Conservation (phyloP, 2,888 invertebrate species). For the Standfussiana lucernea region DNA sequence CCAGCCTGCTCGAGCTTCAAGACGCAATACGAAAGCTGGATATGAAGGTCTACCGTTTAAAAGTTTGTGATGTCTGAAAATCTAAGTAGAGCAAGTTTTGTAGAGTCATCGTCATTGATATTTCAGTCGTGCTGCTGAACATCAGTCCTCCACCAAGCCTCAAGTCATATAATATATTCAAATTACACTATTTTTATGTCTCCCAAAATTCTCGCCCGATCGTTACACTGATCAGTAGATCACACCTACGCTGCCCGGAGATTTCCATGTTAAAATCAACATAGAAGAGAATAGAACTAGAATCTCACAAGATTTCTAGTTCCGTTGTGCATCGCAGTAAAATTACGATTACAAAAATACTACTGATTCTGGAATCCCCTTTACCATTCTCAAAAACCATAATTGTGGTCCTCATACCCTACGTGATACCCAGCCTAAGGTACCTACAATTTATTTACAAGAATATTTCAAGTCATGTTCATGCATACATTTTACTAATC, state of each 20-base stretch:
- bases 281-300: not conserved
- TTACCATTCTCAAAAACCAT: not conserved
- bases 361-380: not conserved
- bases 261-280: not conserved
- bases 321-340: too few species aligned
- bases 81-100: not conserved
- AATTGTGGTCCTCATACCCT: not conserved
- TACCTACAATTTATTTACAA: not conserved
- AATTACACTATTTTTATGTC: not conserved
- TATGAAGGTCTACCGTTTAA: conserved; percentile 66
- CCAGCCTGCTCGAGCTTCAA: conserved; percentile 77
- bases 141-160: not conserved
- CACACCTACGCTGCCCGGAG: not conserved
- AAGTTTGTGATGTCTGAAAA: conserved; percentile 43
- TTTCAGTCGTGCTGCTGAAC: not conserved
- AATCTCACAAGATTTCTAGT: too few species aligned
- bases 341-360: too few species aligned
- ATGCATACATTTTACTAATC: conserved; percentile 24
- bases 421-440: not conserved
- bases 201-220: not conserved
- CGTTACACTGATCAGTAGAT: not conserved
- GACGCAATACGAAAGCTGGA: conserved; percentile 79
- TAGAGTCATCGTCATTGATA: conserved; percentile 19
- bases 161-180: not conserved
- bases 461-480: not conserved